phyloP scores from a whole-genome alignment of 2,888 invertebrate species.

The Colletes collaris region DNA sequence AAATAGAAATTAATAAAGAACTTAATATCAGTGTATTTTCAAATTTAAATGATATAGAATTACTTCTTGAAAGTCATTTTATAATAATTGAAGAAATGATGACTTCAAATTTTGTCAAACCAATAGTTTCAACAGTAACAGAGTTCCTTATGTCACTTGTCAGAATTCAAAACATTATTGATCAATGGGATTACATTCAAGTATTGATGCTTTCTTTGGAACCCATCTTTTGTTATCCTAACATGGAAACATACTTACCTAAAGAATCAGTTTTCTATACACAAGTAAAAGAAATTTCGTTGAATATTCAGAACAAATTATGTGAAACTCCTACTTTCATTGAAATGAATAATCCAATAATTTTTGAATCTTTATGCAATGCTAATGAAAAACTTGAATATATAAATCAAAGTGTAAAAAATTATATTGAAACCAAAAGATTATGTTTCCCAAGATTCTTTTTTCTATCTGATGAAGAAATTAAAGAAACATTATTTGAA shows the following conservation, averaged over 20 bases:
- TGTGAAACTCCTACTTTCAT: constrained; percentile 69
- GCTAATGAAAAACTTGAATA: constrained; percentile 85
- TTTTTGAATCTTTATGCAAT: constrained; percentile 78
- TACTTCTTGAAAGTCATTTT: constrained; percentile 85
- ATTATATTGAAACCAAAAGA: constrained; percentile 88
- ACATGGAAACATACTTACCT: constrained; percentile 87
- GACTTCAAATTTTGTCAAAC: constrained; percentile 85
- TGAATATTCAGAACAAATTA: constrained; percentile 79
- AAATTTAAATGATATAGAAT: constrained; percentile 84
- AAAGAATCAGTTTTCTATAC: constrained; percentile 86
- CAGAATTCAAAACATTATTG: constrained; percentile 85
- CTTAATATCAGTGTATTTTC: constrained; percentile 80
- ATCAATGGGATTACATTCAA: constrained; percentile 88
- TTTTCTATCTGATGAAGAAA: constrained; percentile 90
- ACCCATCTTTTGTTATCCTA: constrained; percentile 88
- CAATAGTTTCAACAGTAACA: constrained; percentile 81
- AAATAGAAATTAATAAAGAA: constrained; percentile 82
- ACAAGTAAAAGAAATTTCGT: constrained; percentile 84
- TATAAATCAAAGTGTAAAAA: constrained; percentile 86
- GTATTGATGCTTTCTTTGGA: constrained; percentile 87
- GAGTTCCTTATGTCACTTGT: constrained; percentile 79
- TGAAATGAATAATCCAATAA: constrained; percentile 68
- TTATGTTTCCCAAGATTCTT: constrained; percentile 89
- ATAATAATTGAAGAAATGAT: constrained; percentile 85
- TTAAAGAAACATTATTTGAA: constrained; percentile 89